phyloP scores from a whole-genome alignment of 37 sponge, comb jelly and placozoan genomes.

The Corticium candelabrum region DNA sequence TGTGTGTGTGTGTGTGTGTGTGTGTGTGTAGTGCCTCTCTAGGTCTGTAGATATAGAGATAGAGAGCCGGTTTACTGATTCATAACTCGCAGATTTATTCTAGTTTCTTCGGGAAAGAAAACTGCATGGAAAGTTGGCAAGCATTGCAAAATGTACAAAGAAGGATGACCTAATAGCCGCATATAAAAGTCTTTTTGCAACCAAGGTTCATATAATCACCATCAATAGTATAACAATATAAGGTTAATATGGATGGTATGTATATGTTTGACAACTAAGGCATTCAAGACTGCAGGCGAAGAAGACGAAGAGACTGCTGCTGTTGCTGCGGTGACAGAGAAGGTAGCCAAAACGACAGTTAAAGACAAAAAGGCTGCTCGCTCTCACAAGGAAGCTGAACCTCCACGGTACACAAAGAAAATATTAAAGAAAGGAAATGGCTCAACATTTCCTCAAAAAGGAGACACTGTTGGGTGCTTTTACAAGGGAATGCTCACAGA shows the following conservation, averaged over 20 bases:
- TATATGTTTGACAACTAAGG: too few species aligned
- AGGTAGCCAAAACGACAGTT: neutral
- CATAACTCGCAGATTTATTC: neutral
- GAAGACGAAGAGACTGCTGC: neutral
- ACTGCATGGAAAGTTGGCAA: constrained; percentile 2
- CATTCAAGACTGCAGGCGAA: neutral
- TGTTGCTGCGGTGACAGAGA: neutral
- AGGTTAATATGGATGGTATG: neutral
- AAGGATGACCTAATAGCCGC: neutral
- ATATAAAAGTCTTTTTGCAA: neutral
- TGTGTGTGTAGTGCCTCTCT: too few species aligned
- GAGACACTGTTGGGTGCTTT: constrained; percentile 11
- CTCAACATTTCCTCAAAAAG: constrained; percentile 23
- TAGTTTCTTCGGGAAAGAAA: constrained; percentile 2
- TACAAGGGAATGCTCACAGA: constrained; percentile 19
- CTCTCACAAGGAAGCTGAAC: constrained; percentile 13
- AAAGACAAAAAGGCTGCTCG: neutral
- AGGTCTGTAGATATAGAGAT: constrained; percentile 7
- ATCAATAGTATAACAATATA: too few species aligned
- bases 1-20: too few species aligned
- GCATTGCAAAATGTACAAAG: constrained; percentile 9
- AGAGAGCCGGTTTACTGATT: neutral
- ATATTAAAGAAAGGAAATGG: constrained; percentile 20
- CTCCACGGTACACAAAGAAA: constrained; percentile 25
- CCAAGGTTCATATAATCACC: neutral